Conservation (phyloP, 2,888 invertebrate genomes). For the Meliscaeva auricollis region DNA sequence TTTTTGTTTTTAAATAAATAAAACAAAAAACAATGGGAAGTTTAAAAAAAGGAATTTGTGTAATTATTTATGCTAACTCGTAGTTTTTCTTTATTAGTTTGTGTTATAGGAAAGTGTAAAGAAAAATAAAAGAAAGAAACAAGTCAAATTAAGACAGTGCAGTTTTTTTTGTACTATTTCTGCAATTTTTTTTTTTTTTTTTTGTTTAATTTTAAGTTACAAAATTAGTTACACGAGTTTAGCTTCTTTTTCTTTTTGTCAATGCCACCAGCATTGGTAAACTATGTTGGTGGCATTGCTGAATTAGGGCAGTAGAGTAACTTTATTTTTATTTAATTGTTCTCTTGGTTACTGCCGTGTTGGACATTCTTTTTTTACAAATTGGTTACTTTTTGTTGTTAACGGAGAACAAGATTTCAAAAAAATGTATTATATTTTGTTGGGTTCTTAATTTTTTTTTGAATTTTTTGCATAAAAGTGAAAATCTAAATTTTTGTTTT, state of each 20-base stretch:
- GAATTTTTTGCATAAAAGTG: neutral
- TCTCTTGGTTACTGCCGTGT: neutral
- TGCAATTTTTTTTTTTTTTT: too few relatives aligned
- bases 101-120: neutral
- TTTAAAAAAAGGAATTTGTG: neutral
- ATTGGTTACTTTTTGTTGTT: too few relatives aligned
- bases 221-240: conserved; percentile 7
- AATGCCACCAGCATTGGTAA: neutral
- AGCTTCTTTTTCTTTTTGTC: neutral
- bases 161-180: neutral
- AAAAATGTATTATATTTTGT: neutral
- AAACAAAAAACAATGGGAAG: too few relatives aligned
- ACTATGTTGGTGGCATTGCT: neutral
- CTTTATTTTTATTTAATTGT: conserved; percentile 4
- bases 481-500: neutral
- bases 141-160: neutral
- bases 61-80: neutral
- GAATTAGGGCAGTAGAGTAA: conserved; percentile 28
- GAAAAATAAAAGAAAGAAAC: neutral
- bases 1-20: neutral
- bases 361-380: too few relatives aligned
- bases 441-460: neutral
- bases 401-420: too few relatives aligned
- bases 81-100: neutral
- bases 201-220: neutral